Base-by-base conservation (phyloP, 2,113 vertebrate species). In the Procavia capensis region DNA sequence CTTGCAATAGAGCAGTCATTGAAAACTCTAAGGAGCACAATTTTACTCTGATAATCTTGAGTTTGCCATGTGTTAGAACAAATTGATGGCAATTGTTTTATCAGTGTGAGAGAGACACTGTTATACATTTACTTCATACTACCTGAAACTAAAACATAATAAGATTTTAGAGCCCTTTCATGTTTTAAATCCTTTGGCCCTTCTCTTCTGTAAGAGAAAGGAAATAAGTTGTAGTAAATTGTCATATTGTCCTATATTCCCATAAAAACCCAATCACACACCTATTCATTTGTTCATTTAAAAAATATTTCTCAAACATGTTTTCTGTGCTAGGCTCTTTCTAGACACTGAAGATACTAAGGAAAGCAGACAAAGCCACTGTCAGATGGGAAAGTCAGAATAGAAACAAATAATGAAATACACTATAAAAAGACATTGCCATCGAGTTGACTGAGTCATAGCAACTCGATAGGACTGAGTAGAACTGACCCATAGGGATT, bases 351-450 rank as follows among this genome's bases (percentile, higher is more conserved):
- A 85, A 59, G 70, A 81, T 76, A 63, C 34, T 45, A 82, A 27
- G 27, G 17, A 10, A 39, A 80, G 59, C 34, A 88, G 50, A 91
- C 83, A 89, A 88, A 96, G 84, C 27, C n/a, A 36, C 41, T 39
- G 68, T 61, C 75, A 75, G 82, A 57, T 43, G 93, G 91, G n/a
- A 68, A 54, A 74, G 41, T 85, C 54, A 54, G 63, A 47, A 36
- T 16, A 63, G 20, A 83, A 92, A 93, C 86, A 95, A 95, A 88
- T 82, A 85, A 97, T 79, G 78, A 93, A 91, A 92, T n/a, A n/a
- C n/a, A n/a, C n/a, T n/a, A n/a, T n/a, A n/a, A n/a, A n/a, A n/a
- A n/a, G n/a, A n/a, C n/a, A n/a, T n/a, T n/a, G n/a, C n/a, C n/a
- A n/a, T n/a, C n/a, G n/a, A n/a, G n/a, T n/a, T n/a, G n/a, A n/a